A percentile compares a stretch with the other conserved stretches of the same genome.
Evolutionary conservation across 2,888 invertebrate genomes (phyloP).

Genomic region (Crossocerus cetratus): DNA sequence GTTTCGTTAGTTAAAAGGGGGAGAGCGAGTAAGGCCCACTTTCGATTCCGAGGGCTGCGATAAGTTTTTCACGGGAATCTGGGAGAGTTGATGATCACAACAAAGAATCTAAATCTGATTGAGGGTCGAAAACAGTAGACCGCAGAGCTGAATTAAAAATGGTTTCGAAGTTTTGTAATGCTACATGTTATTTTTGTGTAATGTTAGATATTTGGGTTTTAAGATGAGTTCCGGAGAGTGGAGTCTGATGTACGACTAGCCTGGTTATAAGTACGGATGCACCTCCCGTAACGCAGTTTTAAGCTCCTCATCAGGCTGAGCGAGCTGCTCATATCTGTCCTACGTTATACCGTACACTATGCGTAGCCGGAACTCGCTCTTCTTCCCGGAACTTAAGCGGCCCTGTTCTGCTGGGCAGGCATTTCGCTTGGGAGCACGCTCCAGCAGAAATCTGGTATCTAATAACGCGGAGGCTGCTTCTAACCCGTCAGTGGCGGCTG

Average conservation of each 20-base stretch:
- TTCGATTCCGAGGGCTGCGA: too few relatives aligned
- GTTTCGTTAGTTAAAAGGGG: neutral
- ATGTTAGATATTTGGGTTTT: too few relatives aligned
- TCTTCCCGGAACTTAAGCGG: constrained; percentile 69
- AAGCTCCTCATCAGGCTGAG: constrained; percentile 51
- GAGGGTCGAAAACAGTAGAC: too few relatives aligned
- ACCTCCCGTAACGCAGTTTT: constrained; percentile 43
- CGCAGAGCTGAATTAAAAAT: too few relatives aligned
- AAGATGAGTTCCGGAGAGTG: too few relatives aligned
- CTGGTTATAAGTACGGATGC: constrained; percentile 9
- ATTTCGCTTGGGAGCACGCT: constrained; percentile 66
- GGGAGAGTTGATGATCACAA: too few relatives aligned
- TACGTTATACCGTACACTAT: constrained; percentile 47
- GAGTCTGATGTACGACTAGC: too few relatives aligned
- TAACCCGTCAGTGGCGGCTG: constrained; percentile 5
- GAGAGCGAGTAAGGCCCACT: neutral
- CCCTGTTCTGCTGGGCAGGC: constrained; percentile 66
- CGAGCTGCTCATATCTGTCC: constrained; percentile 22
- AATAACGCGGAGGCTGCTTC: constrained; percentile 59
- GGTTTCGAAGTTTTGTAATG: too few relatives aligned
- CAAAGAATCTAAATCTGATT: too few relatives aligned
- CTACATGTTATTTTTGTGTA: too few relatives aligned
- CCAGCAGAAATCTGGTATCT: constrained; percentile 63
- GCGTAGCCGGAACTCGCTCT: constrained; percentile 70
- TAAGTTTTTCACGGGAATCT: too few relatives aligned